Percentiles rank a stretch among this genome's conserved stretches.
Evolutionary conservation across 2,113 vertebrate genomes (phyloP).

Genomic region (Hystrix cristata): DNA sequence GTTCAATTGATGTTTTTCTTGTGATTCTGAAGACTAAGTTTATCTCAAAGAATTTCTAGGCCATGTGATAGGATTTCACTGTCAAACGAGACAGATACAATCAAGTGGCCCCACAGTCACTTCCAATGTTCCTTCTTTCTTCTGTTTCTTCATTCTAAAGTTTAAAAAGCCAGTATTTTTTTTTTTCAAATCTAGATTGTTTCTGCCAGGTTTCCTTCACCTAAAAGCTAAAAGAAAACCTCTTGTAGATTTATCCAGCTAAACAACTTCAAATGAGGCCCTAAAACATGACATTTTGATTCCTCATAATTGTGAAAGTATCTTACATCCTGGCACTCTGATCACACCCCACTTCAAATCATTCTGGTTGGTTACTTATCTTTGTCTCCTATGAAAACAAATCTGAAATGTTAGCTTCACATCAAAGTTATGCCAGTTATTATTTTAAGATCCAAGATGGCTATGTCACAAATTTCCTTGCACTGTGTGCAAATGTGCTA

Average conservation of each 20-base stretch:
- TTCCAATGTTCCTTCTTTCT: not conserved
- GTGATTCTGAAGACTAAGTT: conserved; percentile 37
- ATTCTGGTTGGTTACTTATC: not conserved
- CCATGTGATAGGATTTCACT: not conserved
- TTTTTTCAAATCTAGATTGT: not conserved
- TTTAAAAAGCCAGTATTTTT: not conserved
- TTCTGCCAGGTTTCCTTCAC: not conserved
- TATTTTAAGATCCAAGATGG: conserved; percentile 34
- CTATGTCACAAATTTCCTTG: not conserved
- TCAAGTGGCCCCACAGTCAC: not conserved
- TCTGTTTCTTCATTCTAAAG: conserved; percentile 34
- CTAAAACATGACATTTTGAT: not conserved
- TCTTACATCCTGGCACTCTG: not conserved
- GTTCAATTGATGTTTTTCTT: conserved; percentile 8
- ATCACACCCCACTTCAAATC: not conserved
- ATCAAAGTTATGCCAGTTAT: not conserved
- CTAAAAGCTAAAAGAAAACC: not conserved
- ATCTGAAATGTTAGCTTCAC: not conserved
- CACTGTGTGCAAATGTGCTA: not conserved
- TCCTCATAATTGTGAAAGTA: not conserved
- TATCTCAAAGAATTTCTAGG: conserved; percentile 49
- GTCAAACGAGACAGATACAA: conserved; percentile 29
- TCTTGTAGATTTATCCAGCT: not conserved
- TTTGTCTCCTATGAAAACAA: conserved; percentile 27
- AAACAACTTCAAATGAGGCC: not conserved